Evolutionary conservation across 2,888 invertebrate species (phyloP), one percentile per base, ranked within the genome.

Genomic region (Pyrrhosoma nymphula): DNA sequence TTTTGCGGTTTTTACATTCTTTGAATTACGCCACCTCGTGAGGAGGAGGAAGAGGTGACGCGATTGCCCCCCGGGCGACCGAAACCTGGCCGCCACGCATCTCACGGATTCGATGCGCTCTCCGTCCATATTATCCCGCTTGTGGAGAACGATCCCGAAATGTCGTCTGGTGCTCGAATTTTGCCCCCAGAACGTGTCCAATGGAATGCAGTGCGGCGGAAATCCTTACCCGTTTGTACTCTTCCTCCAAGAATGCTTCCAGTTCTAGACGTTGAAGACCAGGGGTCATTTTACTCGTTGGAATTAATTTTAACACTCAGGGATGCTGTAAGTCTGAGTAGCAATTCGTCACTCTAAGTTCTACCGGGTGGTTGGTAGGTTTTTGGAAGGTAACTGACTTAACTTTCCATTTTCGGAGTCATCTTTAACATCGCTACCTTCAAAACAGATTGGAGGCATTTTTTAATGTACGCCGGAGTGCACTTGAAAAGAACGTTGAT

Each of bases 151-250:
- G 82, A 82, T 82, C 14, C 35, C 82, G 35, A 82, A 16, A 26
- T 12, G 35, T 12, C 10, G 30, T 3, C 82, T 30, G 82, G 35
- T 82, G 30, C 82, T 35, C 14, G 30, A 82, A 14, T 35, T 82
- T 82, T 35, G 35, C 82, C 35, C 35, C 82, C 35, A 82, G 35
- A n/a, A 82, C 82, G 82, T 35, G 60, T 30, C n/a, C 82, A 35
- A 35, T 82, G 82, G 82, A 82, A 82, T 82, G 82, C 35, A 0
- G 82, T 82, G 82, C 35, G n/a, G 82, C 82, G 82, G 82, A 82
- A 82, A 82, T n/a, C 35, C 82, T 35, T 35, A n/a, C 30, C 82
- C 82, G 16, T 16, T 82, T 30, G 35, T 1, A 82, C 30, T 35
- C 30, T 12, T 30, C 35, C 18, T 82, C 35, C 14, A 14, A 16